Evolutionary conservation across 2,888 invertebrate genomes (phyloP), one percentile per base, ranked within the genome.

Genomic region (Flexamia atlantica): DNA sequence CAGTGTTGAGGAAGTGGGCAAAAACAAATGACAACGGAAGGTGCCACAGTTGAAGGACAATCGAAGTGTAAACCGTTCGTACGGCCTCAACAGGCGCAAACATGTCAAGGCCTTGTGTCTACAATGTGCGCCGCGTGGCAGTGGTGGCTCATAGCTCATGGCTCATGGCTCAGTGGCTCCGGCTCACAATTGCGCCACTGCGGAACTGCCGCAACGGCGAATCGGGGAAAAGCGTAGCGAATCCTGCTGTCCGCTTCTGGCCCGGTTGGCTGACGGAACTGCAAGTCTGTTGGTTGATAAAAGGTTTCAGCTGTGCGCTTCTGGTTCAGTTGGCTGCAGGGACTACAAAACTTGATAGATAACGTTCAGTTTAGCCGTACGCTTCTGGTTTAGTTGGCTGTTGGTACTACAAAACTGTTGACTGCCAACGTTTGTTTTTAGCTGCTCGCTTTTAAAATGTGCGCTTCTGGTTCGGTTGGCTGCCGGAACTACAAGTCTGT

Each of bases 161-260:
- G 40, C 40, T 40, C 40, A n/a, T 17, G 46, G 17, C 46, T 12
- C 46, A 17, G 46, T n/a, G 23, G 64, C 30, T 64, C 14, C 28
- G 4, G n/a, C 64, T 5, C 23, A 17, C 10, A 10, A 30, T 64
- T 64, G 28, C 28, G 4, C 7, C 64, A 9, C 23, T 64, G 64
- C 64, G 64, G 64, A 64, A 64, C 64, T 64, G 64, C n/a, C n/a
- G n/a, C n/a, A n/a, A n/a, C n/a, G n/a, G 10, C 9, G 17, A 28
- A 64, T 64, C 64, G 25, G 57, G 3, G 64, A 30, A 64, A 64
- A 64, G 28, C 64, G 57, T 57, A 12, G 23, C 57, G 23, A 23
- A 57, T 12, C 23, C 7, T 14, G 25, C 57, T 23, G 25, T 12
- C 1, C 3, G 57, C 57, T 57, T 23, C 57, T 23, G 57, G 23